phyloP scores from a whole-genome alignment of 2,888 invertebrate species.

The Autographa pulchrina region DNA sequence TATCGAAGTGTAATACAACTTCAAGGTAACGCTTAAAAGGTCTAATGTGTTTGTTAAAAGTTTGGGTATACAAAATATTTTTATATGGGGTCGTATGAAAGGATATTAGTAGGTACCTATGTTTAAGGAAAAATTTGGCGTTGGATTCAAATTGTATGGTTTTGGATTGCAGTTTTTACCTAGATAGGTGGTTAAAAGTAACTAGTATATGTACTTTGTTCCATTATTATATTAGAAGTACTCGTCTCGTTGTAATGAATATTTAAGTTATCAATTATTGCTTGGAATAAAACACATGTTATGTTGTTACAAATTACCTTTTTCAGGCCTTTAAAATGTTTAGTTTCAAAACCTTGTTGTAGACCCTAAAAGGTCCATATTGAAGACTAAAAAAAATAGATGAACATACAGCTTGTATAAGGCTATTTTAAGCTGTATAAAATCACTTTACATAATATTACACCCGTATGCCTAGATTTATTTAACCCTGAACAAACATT shows the following conservation, averaged over 20 bases:
- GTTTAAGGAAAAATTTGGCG: neutral
- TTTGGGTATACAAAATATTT: conserved; percentile 25
- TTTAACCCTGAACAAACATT: neutral
- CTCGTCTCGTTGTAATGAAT: too few relatives aligned
- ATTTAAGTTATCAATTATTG: too few relatives aligned
- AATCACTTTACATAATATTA: neutral
- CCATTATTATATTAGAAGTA: too few relatives aligned
- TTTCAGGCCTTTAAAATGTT: too few relatives aligned
- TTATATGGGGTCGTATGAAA: neutral
- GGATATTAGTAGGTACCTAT: neutral
- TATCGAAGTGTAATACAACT: conserved; percentile 34
- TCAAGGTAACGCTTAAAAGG: conserved; percentile 26
- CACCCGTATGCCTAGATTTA: neutral
- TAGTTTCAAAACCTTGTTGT: too few relatives aligned
- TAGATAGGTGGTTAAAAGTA: too few relatives aligned
- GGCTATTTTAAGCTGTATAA: neutral
- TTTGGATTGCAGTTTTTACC: too few relatives aligned
- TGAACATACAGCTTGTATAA: neutral
- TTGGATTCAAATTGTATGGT: neutral
- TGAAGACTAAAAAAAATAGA: neutral
- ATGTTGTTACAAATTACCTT: too few relatives aligned
- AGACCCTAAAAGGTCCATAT: neutral
- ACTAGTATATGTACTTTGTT: too few relatives aligned
- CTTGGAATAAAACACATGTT: too few relatives aligned
- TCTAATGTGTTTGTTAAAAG: conserved; percentile 28